Evolutionary conservation across 2,113 vertebrate genomes (phyloP).

Genomic region (Pelusios castaneus): DNA sequence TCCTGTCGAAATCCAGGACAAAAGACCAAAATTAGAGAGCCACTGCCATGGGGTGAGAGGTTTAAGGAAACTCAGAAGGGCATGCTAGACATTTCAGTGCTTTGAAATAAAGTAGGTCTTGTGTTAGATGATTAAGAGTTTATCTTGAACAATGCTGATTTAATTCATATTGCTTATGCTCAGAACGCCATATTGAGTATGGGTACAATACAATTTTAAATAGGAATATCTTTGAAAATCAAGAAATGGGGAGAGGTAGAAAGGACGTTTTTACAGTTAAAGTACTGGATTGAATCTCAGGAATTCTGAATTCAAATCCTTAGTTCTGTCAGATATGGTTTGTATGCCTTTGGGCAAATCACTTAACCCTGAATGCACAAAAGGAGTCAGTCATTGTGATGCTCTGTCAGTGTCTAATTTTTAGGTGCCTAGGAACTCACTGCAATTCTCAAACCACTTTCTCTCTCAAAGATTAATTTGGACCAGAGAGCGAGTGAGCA

Average conservation of each 20-base stretch:
- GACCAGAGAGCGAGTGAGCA: background rate
- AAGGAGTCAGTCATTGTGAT: background rate
- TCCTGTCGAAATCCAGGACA: background rate
- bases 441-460: background rate
- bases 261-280: background rate
- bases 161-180: background rate
- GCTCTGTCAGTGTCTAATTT: background rate
- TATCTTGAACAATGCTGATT: constrained; percentile 14
- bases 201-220: constrained; percentile 21
- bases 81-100: background rate
- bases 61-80: background rate
- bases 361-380: background rate
- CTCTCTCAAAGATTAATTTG: background rate
- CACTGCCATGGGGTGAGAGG: background rate
- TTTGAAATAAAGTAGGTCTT: constrained; percentile 18
- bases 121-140: background rate
- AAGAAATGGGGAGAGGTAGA: background rate
- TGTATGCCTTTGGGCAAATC: background rate
- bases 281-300: background rate
- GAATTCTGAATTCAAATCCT: background rate
- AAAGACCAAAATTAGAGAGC: background rate
- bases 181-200: background rate
- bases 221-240: background rate
- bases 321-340: background rate
- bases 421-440: background rate